Base-by-base conservation (phyloP, 2,888 invertebrate genomes). In the Leptothorax acervorum region DNA sequence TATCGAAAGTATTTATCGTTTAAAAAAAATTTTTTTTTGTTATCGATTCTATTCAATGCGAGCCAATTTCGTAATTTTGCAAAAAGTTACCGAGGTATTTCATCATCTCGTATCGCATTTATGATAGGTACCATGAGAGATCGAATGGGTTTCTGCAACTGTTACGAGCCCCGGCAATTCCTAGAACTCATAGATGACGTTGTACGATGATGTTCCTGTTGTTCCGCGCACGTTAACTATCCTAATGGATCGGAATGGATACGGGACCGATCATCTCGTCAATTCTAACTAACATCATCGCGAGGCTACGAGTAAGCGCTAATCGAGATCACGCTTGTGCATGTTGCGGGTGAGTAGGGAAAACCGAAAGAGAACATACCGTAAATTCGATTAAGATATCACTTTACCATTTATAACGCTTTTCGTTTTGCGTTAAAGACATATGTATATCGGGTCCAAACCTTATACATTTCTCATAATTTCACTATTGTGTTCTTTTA, bases 211-310 rank as follows among this genome's bases (percentile, higher is more conserved):
- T 42, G 60, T 18, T 65, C 53, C 15, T 48, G 65, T 48, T 66
- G 39, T 57, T 71, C 12, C 18, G 18, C 31, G 63, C 48, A 78
- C 45, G 85, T 79, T 82, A 78, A 83, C 65, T 42, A 65, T 75
- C 66, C 45, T 79, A 83, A 83, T 85, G 65, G 63, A 82, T 76
- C 81, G 51, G 55, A 85, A 86, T 81, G 48, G 66, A 83, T 83
- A 81, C 63, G 31, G 55, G 63, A 45, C 82, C 51, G 84, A 85
- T 86, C 66, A 63, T 65, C 55, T 60, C 35, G 55, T 75, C 83
- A 71, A 79, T 85, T 83, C 53, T 66, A 66, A 66, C 53, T 66
- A 66, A 66, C 73, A 76, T 81, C 55, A n/a, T 57, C 66, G 57
- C n/a, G 57, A 60, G 18, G 39, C 63, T 82, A 23, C 55, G 70